Conservation (phyloP, 2,888 invertebrate species). For the Drosophila fungiperda region DNA sequence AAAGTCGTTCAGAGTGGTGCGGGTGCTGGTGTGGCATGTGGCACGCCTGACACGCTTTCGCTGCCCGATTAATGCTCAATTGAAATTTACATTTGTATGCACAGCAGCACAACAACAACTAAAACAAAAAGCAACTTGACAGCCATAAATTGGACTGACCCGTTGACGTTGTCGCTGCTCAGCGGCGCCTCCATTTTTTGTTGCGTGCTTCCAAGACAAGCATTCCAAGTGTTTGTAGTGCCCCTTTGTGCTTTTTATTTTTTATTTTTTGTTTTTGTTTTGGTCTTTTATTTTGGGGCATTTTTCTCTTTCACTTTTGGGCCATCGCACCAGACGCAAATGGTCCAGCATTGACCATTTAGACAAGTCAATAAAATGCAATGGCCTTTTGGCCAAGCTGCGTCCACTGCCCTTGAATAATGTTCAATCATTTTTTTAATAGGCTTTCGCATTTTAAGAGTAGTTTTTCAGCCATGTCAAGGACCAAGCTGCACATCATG, state of each 20-base stretch:
- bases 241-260: conserved; percentile 6
- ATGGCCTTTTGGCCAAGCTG: conserved; percentile 36
- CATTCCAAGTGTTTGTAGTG: conserved; percentile 56
- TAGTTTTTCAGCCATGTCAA: neutral
- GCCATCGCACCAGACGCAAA: conserved; percentile 27
- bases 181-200: conserved; percentile 41
- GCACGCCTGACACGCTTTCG: conserved; percentile 29
- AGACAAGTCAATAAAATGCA: conserved; percentile 52
- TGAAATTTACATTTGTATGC: conserved; percentile 71
- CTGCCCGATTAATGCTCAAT: conserved; percentile 70
- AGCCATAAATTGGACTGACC: conserved; percentile 60
- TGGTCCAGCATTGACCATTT: conserved; percentile 9
- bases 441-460: neutral
- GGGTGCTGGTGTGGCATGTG: conserved; percentile 9
- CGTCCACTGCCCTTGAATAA: conserved; percentile 3
- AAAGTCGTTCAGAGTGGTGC: conserved; percentile 43
- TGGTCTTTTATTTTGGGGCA: neutral
- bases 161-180: conserved; percentile 63
- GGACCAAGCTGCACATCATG: neutral
- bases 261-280: conserved; percentile 2
- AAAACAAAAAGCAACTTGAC: conserved; percentile 15
- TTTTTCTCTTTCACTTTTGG: conserved; percentile 2
- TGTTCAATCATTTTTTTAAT: neutral
- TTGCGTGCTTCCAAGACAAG: conserved; percentile 49
- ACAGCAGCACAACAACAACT: conserved; percentile 35